Base-by-base conservation (phyloP, 2,113 vertebrate species). In the Pteropus alecto region DNA sequence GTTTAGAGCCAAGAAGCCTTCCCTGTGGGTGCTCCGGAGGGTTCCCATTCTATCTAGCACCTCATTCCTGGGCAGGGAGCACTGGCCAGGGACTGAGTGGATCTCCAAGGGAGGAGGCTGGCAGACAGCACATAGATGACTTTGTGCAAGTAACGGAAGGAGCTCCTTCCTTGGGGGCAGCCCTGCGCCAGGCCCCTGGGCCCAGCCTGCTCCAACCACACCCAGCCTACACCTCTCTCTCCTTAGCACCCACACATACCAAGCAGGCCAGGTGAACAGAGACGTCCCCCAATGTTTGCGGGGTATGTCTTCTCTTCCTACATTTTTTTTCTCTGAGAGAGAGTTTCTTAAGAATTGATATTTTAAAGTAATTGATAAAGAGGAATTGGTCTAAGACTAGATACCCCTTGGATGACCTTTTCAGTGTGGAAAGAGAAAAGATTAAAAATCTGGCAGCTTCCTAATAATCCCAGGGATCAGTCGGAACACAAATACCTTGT, bases 371-470 rank as follows among this genome's bases (percentile, higher is more conserved):
- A 95, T 94, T 90, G 60, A 90, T 71, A 65, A 58, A 90, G 46
- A 92, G 33, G 77, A 98, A 97, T 97, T 96, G 97, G 87, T 68
- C 82, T 92, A 97, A 98, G 70, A 56, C 88, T 87, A 96, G 81
- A 96, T n/a, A 65, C 33, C 73, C 90, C 35, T 48, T 93, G 90
- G 60, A 94, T 97, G 89, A 96, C 91, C 74, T 95, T 88, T 97
- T 97, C n/a, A 76, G 92, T 89, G 96, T 94, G 70, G 71, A 97
- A 98, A 98, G 96, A 98, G 97, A 96, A 30, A 95, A 98, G 98
- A 99, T 99, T 99, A 99, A 99, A 97, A 98, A 98, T 83, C 96
- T 98, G 97, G 93, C 54, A 93, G 97, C 97, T 98, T 98, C 93
- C 96, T 98, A 98, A 89, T 98, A 98, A 98, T 98, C 97, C 96